phyloP scores from a whole-genome alignment of 53 echinoderm and acorn worm genomes.

The Stichopus horrens region DNA sequence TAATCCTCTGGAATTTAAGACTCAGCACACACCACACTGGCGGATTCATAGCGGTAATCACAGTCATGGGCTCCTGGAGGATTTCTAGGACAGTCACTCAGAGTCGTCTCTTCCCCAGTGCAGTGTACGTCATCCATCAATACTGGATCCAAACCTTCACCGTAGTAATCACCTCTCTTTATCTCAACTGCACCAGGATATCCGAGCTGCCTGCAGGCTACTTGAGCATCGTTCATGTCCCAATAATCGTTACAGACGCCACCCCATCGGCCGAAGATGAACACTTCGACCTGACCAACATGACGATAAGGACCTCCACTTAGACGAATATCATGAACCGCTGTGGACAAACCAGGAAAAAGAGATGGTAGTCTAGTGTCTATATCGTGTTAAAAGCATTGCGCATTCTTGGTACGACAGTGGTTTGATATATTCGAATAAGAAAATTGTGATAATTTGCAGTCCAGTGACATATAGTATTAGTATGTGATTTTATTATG shows the following conservation, averaged over 20 bases:
- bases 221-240: too few relatives aligned
- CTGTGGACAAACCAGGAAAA: too few relatives aligned
- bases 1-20: too few relatives aligned
- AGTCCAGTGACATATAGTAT: too few relatives aligned
- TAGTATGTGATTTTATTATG: too few relatives aligned
- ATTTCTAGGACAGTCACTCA: slow-evolving; percentile 36
- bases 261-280: slow-evolving; percentile 12
- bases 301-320: neutral
- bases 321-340: neutral
- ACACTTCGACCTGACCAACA: slow-evolving; percentile 26
- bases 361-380: too few relatives aligned
- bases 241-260: too few relatives aligned
- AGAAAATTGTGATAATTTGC: too few relatives aligned
- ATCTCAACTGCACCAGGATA: slow-evolving; percentile 36
- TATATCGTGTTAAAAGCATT: too few relatives aligned
- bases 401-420: too few relatives aligned
- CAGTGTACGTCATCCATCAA: slow-evolving; percentile 39
- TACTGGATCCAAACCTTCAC: slow-evolving; percentile 17
- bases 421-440: too few relatives aligned
- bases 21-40: slow-evolving; percentile 1
- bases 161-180: slow-evolving; percentile 19
- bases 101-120: slow-evolving; percentile 11
- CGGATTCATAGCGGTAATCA: slow-evolving; percentile 31
- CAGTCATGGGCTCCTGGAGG: slow-evolving; percentile 22
- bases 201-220: too few relatives aligned